Conservation (phyloP, 2,113 vertebrate species). For the Mirounga angustirostris region DNA sequence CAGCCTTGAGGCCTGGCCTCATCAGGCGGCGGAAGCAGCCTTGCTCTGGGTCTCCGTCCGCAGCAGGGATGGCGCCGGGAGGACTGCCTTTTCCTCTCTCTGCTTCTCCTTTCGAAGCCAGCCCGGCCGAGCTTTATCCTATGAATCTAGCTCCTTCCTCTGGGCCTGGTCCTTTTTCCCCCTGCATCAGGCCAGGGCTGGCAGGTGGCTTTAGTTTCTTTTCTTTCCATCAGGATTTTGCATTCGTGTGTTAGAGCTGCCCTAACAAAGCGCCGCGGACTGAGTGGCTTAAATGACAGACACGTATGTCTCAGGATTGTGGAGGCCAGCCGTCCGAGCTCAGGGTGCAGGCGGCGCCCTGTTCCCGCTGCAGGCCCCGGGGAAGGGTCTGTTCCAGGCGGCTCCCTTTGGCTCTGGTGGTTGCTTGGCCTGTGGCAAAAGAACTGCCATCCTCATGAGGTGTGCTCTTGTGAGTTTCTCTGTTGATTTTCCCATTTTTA, state of each 20-base stretch:
- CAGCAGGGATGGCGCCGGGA: neutral
- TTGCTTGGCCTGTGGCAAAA: neutral
- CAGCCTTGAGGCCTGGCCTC: no score
- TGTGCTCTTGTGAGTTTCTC: neutral
- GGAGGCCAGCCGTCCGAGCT: neutral
- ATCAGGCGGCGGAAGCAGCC: neutral
- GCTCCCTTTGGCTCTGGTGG: neutral
- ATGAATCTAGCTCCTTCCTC: neutral
- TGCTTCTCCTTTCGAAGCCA: neutral
- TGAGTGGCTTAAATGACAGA: neutral
- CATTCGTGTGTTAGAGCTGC: neutral
- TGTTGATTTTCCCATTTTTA: neutral
- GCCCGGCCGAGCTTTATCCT: neutral
- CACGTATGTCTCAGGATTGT: neutral
- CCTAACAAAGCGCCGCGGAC: accelerated
- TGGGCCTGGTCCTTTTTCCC: neutral
- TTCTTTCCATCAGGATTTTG: neutral
- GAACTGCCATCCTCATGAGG: neutral
- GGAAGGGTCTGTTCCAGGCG: neutral
- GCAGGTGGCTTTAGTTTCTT: neutral
- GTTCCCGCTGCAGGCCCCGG: accelerated
- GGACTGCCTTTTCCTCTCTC: neutral
- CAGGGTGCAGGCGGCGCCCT: accelerated
- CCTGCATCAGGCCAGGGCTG: neutral
- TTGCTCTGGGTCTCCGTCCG: neutral